phyloP scores from a whole-genome alignment of 2,888 invertebrate genomes.

The Drosophila seclusa region DNA sequence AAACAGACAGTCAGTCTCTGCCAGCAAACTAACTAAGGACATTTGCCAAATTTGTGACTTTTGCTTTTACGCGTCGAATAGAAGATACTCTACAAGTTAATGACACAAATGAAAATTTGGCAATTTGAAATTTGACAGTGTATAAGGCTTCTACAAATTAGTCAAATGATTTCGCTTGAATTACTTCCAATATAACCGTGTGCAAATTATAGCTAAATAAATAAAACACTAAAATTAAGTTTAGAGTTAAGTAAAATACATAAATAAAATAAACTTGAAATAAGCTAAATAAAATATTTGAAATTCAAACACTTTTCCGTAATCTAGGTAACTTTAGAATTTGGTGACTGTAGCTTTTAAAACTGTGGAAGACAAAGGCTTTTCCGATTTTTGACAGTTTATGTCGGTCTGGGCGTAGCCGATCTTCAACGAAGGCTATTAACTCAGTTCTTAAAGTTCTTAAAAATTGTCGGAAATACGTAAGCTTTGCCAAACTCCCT shows the following conservation, averaged over 20 bases:
- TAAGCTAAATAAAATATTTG: neutral
- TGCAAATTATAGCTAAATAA: neutral
- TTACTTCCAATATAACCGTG: neutral
- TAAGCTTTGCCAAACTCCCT: neutral
- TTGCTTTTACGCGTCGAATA: neutral
- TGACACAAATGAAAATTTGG: neutral
- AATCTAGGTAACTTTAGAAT: neutral
- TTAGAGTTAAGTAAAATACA: neutral
- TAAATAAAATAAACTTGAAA: neutral
- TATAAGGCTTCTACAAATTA: neutral
- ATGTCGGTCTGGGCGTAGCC: neutral
- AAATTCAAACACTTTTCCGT: neutral
- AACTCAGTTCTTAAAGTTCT: neutral
- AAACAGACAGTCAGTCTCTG: conserved; percentile 13
- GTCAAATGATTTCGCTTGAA: neutral
- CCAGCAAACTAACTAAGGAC: neutral
- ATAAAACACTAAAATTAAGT: neutral
- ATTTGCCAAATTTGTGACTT: neutral
- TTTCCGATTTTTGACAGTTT: neutral
- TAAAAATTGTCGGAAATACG: neutral
- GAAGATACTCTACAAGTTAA: neutral
- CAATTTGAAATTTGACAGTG: neutral
- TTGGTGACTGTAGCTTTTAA: neutral
- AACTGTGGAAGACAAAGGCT: neutral
- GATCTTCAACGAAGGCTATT: neutral